Evolutionary conservation across 2,888 invertebrate species (phyloP), one percentile per base, ranked within the genome.

Genomic region (Lutraria lutraria): DNA sequence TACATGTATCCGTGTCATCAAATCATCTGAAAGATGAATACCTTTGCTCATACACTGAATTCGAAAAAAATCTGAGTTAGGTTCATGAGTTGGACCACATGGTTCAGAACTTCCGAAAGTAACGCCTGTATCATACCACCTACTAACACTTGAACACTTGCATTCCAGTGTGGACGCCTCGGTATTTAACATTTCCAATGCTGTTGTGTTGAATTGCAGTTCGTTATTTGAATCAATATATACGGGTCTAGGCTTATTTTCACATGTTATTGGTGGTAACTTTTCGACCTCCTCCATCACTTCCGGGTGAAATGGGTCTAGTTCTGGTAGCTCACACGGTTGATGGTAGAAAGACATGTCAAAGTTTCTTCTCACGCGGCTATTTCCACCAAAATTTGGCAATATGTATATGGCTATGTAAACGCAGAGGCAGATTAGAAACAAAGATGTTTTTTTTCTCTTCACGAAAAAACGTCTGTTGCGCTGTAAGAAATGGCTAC

Each of bases 231-330:
- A 25, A n/a, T 63, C n/a, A 63, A 63, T 25, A 63, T 25, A n/a
- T 21, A 63, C 25, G 3, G 21, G 10, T n/a, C 2, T 19, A n/a
- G 3, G 63, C 10, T 12, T n/a, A 25, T 63, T 19, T 19, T 63
- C 63, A 63, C 63, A 63, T 19, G 8, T 21, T n/a, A 63, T 63
- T 12, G 21, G 21, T 63, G 63, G n/a, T 12, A 63, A 16, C 12
- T 25, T 10, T n/a, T 21, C 21, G 10, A 63, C 34, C 19, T 25
- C 81, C 43, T 34, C 43, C 85, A 88, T 85, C 29, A 85, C 84
- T 19, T 53, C 31, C 16, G 81, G 31, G 31, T 85, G 81, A 29
- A 81, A 88, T 29, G 88, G 85, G 53, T 88, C 85, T 4, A 88
- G 15, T n/a, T 85, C 82, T 13, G 88, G 88, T 31, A 88, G 10